A percentile compares a stretch with the other conserved stretches of the same genome.
Conservation (phyloP, 2,888 invertebrate species). For the Syrphus vitripennis region DNA sequence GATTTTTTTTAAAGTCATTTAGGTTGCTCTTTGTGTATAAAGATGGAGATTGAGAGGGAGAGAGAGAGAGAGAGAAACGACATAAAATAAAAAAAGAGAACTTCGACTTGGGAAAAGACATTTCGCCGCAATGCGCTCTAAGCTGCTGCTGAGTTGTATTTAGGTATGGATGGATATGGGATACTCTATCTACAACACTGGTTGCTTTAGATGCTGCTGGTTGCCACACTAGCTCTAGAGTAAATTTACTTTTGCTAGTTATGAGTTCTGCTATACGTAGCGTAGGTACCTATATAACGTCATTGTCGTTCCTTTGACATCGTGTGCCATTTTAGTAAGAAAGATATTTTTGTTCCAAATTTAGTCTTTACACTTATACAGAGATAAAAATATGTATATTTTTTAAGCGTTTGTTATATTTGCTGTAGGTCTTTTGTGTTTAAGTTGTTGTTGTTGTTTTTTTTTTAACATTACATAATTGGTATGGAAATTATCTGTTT, state of each 20-base stretch:
- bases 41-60: neutral
- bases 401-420: conserved; percentile 44
- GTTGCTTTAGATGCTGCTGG: conserved; percentile 35
- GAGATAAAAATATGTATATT: conserved; percentile 35
- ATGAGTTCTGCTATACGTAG: neutral
- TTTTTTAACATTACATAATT: conserved; percentile 58
- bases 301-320: neutral
- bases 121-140: conserved; percentile 55
- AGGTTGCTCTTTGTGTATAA: conserved; percentile 54
- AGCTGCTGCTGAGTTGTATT: conserved; percentile 34
- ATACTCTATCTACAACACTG: conserved; percentile 39
- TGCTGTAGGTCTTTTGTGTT: conserved; percentile 29
- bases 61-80: neutral
- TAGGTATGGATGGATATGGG: conserved; percentile 3
- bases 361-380: conserved; percentile 55
- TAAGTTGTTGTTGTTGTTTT: neutral
- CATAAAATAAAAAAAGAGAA: conserved; percentile 25
- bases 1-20: conserved; percentile 24
- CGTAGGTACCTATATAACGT: no score
- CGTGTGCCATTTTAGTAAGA: conserved; percentile 38
- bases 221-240: neutral
- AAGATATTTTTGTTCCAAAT: conserved; percentile 57
- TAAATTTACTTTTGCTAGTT: conserved; percentile 7
- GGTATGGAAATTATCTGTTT: conserved; percentile 65
- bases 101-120: conserved; percentile 12